These are phyloP conservation scores for Hylyphantes graminicola DNA, from an alignment of 1,140 invertebrate genomes.

Conservation along the genomic window DNA sequence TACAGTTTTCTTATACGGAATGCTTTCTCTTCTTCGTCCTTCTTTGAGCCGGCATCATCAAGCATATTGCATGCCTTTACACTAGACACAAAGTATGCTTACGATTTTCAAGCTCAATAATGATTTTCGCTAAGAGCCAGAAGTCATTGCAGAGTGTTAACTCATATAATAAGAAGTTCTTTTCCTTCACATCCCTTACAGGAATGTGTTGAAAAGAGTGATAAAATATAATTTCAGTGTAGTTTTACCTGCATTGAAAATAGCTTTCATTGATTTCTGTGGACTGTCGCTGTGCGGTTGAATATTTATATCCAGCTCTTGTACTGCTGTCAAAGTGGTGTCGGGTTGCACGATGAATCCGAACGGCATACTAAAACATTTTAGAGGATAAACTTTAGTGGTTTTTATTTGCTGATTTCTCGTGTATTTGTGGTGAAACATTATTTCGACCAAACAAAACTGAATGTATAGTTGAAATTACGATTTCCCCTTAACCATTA, in stretches of 20 bases:
- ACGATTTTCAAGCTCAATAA: not conserved
- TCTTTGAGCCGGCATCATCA: too few relatives aligned
- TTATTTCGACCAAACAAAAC: too few relatives aligned
- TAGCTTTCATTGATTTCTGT: not conserved
- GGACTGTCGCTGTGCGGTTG: not conserved
- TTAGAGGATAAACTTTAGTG: too few relatives aligned
- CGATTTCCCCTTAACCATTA: too few relatives aligned
- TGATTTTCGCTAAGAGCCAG: not conserved
- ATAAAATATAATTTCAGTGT: not conserved
- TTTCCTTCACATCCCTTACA: not conserved
- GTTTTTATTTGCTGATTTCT: too few relatives aligned
- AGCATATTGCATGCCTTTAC: too few relatives aligned
- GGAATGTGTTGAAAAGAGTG: not conserved
- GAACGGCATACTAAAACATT: not conserved
- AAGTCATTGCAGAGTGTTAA: not conserved
- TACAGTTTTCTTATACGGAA: too few relatives aligned
- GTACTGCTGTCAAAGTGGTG: not conserved
- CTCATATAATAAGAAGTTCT: not conserved
- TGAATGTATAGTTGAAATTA: too few relatives aligned
- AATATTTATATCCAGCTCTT: not conserved
- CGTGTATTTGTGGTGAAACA: too few relatives aligned
- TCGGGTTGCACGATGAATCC: conserved; percentile 1
- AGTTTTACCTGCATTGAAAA: conserved; percentile 10
- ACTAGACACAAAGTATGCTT: not conserved
- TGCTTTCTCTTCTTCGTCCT: too few relatives aligned